Evolutionary conservation across 2,797 vertebrate species (phyloP).

Genomic region (Pseudochromis fuscus): DNA sequence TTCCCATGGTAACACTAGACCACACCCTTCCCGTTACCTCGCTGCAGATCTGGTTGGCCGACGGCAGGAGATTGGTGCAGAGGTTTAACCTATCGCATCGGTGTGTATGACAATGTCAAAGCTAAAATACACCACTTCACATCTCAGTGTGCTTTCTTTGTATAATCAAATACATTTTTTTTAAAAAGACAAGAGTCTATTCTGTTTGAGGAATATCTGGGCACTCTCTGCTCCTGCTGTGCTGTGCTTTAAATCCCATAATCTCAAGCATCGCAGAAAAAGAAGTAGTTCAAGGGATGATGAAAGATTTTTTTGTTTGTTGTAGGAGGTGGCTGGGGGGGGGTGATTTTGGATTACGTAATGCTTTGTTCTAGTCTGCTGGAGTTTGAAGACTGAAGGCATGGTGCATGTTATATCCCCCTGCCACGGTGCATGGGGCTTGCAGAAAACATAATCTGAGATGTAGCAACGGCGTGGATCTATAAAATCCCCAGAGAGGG

Average conservation of each 20-base stretch:
- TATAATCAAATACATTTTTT: background rate
- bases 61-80: slow-evolving; percentile 93
- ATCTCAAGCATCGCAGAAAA: slow-evolving; percentile 45
- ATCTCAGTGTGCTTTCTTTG: background rate
- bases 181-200: background rate
- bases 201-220: background rate
- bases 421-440: slow-evolving; percentile 53
- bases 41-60: slow-evolving; percentile 95
- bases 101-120: slow-evolving; percentile 76
- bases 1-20: slow-evolving; percentile 90
- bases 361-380: slow-evolving; percentile 68
- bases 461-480: slow-evolving; percentile 70
- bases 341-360: slow-evolving; percentile 70
- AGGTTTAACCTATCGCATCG: slow-evolving; percentile 95
- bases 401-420: slow-evolving; percentile 53
- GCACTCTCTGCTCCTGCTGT: background rate
- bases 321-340: slow-evolving; percentile 8
- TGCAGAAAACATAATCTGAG: slow-evolving; percentile 82
- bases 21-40: slow-evolving; percentile 91
- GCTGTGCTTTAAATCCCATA: slow-evolving; percentile 49
- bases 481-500: slow-evolving; percentile 82
- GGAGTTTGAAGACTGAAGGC: slow-evolving; percentile 59
- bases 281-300: slow-evolving; percentile 54
- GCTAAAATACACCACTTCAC: slow-evolving; percentile 4
- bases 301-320: slow-evolving; percentile 55